Evolutionary conservation across 1,140 invertebrate genomes (phyloP).

Genomic region (Drosophila paulistorum): DNA sequence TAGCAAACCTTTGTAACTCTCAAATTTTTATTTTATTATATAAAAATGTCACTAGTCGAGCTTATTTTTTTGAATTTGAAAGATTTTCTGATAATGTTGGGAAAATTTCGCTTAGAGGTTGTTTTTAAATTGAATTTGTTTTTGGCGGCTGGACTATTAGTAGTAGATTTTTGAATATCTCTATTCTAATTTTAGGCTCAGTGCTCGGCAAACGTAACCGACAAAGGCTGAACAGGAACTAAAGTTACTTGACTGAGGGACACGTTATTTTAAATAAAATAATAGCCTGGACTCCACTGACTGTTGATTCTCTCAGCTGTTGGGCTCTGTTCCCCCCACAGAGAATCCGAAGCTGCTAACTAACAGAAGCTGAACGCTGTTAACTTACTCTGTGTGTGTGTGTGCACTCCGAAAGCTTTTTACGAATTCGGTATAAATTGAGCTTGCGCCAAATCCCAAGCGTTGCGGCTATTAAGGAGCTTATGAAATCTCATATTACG

Average conservation of each 20-base stretch:
- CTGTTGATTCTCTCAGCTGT: constrained; percentile 31
- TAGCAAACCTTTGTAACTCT: constrained; percentile 34
- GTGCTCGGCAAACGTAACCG: constrained; percentile 64
- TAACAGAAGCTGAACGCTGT: background rate
- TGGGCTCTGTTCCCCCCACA: constrained; percentile 5
- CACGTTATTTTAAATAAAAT: constrained; percentile 53
- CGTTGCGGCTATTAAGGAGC: background rate
- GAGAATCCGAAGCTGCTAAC: background rate
- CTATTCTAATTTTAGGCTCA: constrained; percentile 42
- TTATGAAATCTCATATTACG: background rate
- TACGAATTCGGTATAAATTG: background rate
- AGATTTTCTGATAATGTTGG: background rate
- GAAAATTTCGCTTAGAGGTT: background rate
- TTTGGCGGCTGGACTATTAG: constrained; percentile 24
- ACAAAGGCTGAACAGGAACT: constrained; percentile 77
- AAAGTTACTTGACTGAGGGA: constrained; percentile 51
- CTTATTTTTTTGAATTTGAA: background rate
- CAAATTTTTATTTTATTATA: background rate
- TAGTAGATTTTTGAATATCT: constrained; percentile 13
- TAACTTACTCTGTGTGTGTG: too few relatives aligned
- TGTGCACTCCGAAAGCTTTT: constrained; percentile 6
- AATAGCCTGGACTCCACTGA: constrained; percentile 2
- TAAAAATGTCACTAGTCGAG: constrained; percentile 1
- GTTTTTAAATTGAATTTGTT: background rate
- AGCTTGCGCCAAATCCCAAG: background rate